Percentiles rank a stretch among this genome's conserved stretches.
Conservation (phyloP, 1,140 invertebrate genomes). For the Linepithema humile region DNA sequence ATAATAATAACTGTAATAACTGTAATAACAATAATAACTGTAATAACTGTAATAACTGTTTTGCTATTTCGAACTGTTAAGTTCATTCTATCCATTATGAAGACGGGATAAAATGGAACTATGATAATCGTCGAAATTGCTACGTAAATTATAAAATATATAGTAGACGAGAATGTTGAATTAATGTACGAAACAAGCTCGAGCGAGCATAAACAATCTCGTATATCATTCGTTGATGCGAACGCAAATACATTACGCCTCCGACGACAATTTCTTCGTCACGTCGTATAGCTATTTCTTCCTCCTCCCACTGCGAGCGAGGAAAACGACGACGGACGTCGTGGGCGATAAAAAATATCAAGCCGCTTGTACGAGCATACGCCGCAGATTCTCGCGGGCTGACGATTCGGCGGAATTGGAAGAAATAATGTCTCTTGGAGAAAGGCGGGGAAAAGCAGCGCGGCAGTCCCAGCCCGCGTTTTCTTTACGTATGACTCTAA, state of each 20-base stretch:
- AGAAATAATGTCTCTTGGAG: conserved; percentile 54
- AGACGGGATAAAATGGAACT: background rate
- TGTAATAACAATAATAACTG: too few relatives aligned
- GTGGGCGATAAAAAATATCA: conserved; percentile 27
- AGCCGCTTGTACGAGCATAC: background rate
- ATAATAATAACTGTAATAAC: too few relatives aligned
- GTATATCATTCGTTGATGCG: background rate
- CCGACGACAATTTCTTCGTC: background rate
- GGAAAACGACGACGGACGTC: background rate
- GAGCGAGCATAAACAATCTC: background rate
- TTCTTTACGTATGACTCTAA: conserved; percentile 45
- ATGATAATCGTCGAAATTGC: background rate
- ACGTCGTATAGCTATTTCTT: background rate
- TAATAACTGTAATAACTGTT: background rate
- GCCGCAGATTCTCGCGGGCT: background rate
- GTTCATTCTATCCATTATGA: background rate
- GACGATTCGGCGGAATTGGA: conserved; percentile 52
- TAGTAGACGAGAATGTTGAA: background rate
- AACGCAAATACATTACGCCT: background rate
- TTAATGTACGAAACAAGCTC: background rate
- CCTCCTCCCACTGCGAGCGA: background rate
- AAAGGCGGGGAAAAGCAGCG: background rate
- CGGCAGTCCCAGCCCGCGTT: background rate
- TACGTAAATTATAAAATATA: background rate
- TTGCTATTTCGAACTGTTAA: background rate